These are phyloP conservation scores for Hexactinellida sp. DNA, from an alignment of 37 sponge, comb jelly and placozoan genomes.

Conservation along the genomic window DNA sequence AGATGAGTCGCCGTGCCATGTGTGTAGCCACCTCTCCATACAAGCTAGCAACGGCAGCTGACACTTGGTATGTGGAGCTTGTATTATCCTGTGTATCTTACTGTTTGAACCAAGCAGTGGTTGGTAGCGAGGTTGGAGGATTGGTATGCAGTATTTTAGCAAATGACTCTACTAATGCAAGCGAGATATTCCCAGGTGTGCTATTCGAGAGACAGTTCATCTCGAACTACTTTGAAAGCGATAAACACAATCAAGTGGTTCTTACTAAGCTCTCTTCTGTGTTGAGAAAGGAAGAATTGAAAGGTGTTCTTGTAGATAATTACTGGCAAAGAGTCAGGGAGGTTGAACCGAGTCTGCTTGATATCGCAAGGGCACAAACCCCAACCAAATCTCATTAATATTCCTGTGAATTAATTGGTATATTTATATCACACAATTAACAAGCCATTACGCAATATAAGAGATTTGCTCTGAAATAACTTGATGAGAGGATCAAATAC, in stretches of 20 bases:
- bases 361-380: neutral
- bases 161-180: neutral
- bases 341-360: neutral
- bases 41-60: neutral
- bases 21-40: neutral
- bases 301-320: neutral
- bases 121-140: neutral
- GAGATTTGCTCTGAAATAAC: too few relatives aligned
- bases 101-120: neutral
- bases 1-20: neutral
- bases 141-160: neutral
- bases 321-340: slow-evolving; percentile 7
- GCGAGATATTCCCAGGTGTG: neutral
- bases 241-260: neutral
- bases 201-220: neutral
- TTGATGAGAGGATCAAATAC: too few relatives aligned
- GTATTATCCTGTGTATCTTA: neutral
- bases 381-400: neutral
- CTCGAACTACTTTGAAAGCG: neutral
- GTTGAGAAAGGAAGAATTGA: neutral
- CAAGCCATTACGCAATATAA: too few relatives aligned
- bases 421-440: too few relatives aligned
- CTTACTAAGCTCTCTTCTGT: neutral
- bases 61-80: neutral
- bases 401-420: too few relatives aligned